phyloP scores from a whole-genome alignment of 2,888 invertebrate genomes.

The Noctua pronuba region DNA sequence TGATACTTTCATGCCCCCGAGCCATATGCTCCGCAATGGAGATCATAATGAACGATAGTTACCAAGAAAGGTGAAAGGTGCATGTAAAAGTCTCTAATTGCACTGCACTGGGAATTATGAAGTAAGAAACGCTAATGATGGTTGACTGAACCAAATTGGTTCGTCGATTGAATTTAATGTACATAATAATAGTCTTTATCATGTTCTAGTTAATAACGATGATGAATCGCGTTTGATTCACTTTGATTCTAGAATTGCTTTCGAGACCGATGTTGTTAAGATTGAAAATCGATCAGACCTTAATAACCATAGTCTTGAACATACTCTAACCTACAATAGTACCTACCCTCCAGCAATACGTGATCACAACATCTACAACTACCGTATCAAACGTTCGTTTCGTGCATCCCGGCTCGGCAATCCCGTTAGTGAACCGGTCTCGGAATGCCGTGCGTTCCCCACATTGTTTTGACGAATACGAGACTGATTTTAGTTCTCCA shows the following conservation, averaged over 20 bases:
- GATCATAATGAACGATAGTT: conserved; percentile 61
- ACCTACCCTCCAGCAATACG: conserved; percentile 55
- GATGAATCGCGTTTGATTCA: conserved; percentile 44
- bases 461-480: conserved; percentile 74
- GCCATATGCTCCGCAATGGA: conserved; percentile 74
- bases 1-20: conserved; percentile 80
- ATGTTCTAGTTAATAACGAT: conserved; percentile 51
- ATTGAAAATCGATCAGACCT: not conserved
- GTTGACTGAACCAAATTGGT: conserved; percentile 48
- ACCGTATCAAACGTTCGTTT: conserved; percentile 73
- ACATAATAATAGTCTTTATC: conserved; percentile 49
- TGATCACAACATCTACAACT: conserved; percentile 62
- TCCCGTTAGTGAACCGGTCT: conserved; percentile 85
- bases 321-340: conserved; percentile 26
- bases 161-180: conserved; percentile 59
- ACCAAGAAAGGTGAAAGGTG: conserved; percentile 77
- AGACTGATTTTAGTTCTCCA: conserved; percentile 67
- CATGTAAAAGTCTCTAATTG: conserved; percentile 67
- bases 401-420: conserved; percentile 72
- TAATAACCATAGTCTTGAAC: conserved; percentile 3
- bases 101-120: conserved; percentile 66
- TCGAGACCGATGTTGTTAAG: conserved; percentile 8
- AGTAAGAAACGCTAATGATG: conserved; percentile 56
- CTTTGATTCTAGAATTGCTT: conserved; percentile 12
- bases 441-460: conserved; percentile 74